Evolutionary conservation across 2,888 invertebrate species (phyloP), one percentile per base, ranked within the genome.

Genomic region (Eupithecia subfuscata): DNA sequence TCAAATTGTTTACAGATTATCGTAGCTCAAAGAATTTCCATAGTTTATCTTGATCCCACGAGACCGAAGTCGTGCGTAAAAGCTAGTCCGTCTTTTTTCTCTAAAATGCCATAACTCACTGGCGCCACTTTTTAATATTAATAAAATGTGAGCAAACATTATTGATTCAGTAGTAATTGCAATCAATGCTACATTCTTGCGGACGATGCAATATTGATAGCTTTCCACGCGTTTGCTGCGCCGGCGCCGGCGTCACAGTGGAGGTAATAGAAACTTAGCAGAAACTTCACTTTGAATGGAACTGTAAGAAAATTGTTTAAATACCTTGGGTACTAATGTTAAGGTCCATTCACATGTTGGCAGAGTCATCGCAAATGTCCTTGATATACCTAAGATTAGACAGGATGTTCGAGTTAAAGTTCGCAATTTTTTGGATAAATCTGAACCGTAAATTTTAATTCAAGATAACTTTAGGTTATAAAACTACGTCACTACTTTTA

Each of bases 151-250:
- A 25, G 45, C 43, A 34, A 70, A n/a, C 70, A 71, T 75, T 77
- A 77, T 25, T 64, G 60, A 75, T 43, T 56, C 77, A 71, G 73
- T 52, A 75, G 75, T 77, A 77, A 77, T 75, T 77, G 78, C 71
- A 79, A 78, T 76, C 74, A 78, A 78, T 79, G 80, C 69, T 60
- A 78, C 81, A 79, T 82, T 81, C 81, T 80, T 77, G 76, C 75
- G 5, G 65, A 78, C 79, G 76, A 81, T 80, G 80, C 77, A 78
- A 80, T 81, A 82, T 82, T 82, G 82, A 84, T 84, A 79, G 78
- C 79, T 77, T 79, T 80, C 71, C 77, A 75, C 75, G 77, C 75
- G 80, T 78, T 80, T 80, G 81, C 70, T 75, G 80, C 82, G 81
- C 82, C 76, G 82, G 84, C 84, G 84, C 83, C 83, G 78, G 70